A percentile compares a stretch with the other conserved stretches of the same genome.
These are phyloP conservation scores for Anguilla marmorata DNA, from an alignment of 2,797 vertebrate genomes.

Conservation along the genomic window DNA sequence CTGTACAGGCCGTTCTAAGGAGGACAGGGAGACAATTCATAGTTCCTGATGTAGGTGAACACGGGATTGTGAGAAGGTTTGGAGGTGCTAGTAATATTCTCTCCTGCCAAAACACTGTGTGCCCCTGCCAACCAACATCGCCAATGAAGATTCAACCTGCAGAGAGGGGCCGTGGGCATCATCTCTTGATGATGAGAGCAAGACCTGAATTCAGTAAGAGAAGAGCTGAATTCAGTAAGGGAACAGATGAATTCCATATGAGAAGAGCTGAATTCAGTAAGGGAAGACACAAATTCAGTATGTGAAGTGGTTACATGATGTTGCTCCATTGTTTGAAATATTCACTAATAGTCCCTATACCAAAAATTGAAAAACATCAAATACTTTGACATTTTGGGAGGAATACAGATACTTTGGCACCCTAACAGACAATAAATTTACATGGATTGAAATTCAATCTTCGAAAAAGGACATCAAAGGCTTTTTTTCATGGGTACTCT, in stretches of 20 bases:
- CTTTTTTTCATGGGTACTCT: too few species aligned
- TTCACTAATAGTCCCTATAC: neutral
- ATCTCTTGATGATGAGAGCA: neutral
- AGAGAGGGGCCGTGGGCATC: neutral
- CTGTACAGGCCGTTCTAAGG: neutral
- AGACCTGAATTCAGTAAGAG: neutral
- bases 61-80: conserved; percentile 3
- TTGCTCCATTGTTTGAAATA: neutral
- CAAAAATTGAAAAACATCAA: neutral
- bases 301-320: neutral
- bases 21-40: neutral
- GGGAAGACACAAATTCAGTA: neutral
- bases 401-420: too few species aligned
- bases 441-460: too few species aligned
- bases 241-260: neutral
- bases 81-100: neutral
- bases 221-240: neutral
- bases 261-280: neutral
- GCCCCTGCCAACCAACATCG: neutral
- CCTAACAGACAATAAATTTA: too few species aligned
- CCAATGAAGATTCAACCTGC: neutral
- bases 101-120: neutral
- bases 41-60: neutral
- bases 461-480: too few species aligned
- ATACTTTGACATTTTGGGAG: too few species aligned